Base-by-base conservation (phyloP, 1,140 invertebrate genomes). In the Bombyx mandarina region DNA sequence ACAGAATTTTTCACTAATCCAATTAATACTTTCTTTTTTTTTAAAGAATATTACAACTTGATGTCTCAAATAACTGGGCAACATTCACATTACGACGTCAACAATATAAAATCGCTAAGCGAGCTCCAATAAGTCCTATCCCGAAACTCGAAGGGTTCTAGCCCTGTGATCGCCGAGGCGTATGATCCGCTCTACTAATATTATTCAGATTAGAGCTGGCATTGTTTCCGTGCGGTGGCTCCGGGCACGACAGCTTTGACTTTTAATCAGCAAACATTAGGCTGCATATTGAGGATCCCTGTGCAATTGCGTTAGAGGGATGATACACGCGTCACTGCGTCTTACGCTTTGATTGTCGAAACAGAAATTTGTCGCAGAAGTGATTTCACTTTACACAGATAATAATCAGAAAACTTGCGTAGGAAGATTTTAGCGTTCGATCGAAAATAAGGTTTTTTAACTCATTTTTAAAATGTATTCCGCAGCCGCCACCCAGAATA, bases 181-280 rank as follows among this genome's bases (percentile, higher is more conserved):
- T 60, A 61, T 72, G 73, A 78, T 80, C 66, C 67, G 63, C 65
- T 65, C 47, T 35, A 56, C 73, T 75, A 79, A 78, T 78, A 78
- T 77, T 77, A 77, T 79, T 71, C 70, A 75, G 69, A 69, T 67
- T 62, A 65, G 66, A 66, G 54, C 55, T 48, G 55, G 63, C 64
- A 63, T 70, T 70, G 65, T 70, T 75, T 71, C 69, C 62, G 63
- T 68, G 71, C 71, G 67, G 69, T 71, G 63, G 73, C 77, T 65
- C 58, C 46, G 54, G 79, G 77, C 75, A 75, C 53, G 77, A 82
- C 77, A 76, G 75, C 75, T 76, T 75, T 77, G 72, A 79, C 79
- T 79, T 82, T 78, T 78, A 82, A 82, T 79, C 79, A 81, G 71
- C 79, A 77, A 82, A 82, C 74, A 78, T 76, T 76, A 57, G 61